Evolutionary conservation across 2,797 vertebrate genomes (phyloP).

Genomic region (Petrocephalus schoutedeni): DNA sequence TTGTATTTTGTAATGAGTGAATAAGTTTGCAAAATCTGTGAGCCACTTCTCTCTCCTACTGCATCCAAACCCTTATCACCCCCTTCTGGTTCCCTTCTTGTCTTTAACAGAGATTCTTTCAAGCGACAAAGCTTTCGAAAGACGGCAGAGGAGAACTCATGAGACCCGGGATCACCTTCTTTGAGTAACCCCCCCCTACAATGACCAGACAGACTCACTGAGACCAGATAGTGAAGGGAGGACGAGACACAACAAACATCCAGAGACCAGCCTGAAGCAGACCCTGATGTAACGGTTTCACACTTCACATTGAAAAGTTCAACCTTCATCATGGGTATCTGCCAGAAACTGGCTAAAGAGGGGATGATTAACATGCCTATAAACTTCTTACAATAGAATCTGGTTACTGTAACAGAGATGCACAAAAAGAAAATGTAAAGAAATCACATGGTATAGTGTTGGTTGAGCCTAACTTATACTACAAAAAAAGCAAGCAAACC

Average conservation of each 20-base stretch:
- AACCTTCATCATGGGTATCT: neutral
- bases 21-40: neutral
- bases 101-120: slow-evolving; percentile 62
- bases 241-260: neutral
- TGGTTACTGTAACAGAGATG: neutral
- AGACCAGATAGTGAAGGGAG: neutral
- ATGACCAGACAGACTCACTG: neutral
- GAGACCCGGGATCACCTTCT: slow-evolving; percentile 37
- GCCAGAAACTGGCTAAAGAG: neutral
- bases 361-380: neutral
- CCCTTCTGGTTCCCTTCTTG: neutral
- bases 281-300: neutral
- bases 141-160: slow-evolving; percentile 65
- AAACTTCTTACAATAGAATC: slow-evolving; percentile 34
- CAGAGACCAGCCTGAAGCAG: neutral
- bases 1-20: neutral
- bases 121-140: slow-evolving; percentile 70
- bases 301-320: neutral
- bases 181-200: neutral
- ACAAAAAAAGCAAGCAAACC: neutral
- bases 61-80: neutral
- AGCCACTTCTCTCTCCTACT: neutral
- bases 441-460: neutral
- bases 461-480: neutral
- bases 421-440: neutral